A percentile compares a stretch with the other conserved stretches of the same genome.
phyloP scores from a whole-genome alignment of 2,113 vertebrate genomes.

The Rhinolophus ferrumequinum region DNA sequence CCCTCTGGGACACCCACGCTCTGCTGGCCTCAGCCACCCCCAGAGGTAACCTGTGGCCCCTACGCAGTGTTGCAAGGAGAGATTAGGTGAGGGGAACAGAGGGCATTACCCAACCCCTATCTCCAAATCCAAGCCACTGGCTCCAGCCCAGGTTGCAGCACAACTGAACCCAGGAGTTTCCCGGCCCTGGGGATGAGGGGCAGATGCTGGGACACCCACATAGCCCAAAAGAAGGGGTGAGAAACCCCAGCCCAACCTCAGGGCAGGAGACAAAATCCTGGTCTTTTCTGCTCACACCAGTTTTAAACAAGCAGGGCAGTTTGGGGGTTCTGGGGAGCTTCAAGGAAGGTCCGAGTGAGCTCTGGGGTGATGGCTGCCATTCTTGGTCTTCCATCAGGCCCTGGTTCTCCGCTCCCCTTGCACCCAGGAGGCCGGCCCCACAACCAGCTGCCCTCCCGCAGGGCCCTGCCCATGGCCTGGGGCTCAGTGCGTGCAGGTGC shows the following conservation, averaged over 20 bases:
- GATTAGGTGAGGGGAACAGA: background rate
- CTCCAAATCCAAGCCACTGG: background rate
- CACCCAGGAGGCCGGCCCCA: background rate
- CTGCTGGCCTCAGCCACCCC: no score
- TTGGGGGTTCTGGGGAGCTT: background rate
- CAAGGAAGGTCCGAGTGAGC: no score
- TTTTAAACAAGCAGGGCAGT: background rate
- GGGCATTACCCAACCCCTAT: background rate
- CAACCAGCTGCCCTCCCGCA: background rate
- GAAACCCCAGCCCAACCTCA: background rate
- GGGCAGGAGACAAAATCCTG: no score
- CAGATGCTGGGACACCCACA: background rate
- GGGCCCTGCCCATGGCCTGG: background rate
- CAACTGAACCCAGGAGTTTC: rapidly evolving
- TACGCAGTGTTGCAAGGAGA: background rate
- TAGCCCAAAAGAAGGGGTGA: background rate
- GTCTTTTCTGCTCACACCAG: background rate
- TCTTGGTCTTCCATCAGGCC: background rate
- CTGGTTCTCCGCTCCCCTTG: background rate
- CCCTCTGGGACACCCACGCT: no score
- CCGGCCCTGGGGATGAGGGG: background rate
- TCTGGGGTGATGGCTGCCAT: no score
- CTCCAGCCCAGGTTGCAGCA: background rate
- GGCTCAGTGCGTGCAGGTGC: background rate
- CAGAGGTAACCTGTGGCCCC: background rate